These are phyloP conservation scores for Balaeniceps rex DNA, from an alignment of 2,113 vertebrate genomes.

Conservation along the genomic window DNA sequence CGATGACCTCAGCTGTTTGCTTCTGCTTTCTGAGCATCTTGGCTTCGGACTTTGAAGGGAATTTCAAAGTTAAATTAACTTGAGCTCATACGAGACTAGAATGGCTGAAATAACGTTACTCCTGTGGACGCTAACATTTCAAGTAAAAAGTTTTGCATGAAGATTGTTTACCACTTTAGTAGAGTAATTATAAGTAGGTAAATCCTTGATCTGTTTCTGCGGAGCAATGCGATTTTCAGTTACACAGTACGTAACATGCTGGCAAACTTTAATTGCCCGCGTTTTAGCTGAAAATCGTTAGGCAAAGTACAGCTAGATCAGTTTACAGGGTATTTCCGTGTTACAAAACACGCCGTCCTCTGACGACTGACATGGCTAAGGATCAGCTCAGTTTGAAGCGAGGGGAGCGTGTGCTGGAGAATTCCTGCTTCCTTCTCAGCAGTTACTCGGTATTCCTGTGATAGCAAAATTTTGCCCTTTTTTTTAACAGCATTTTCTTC, in stretches of 20 bases:
- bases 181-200: not conserved
- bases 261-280: not conserved
- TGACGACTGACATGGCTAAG: not conserved
- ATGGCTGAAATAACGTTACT: not conserved
- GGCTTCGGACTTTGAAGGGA: not conserved
- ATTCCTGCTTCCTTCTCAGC: not conserved
- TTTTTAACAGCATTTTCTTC: not conserved
- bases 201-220: not conserved
- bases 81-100: not conserved
- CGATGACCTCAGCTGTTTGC: not conserved
- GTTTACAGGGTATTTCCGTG: not conserved
- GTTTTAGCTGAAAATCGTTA: not conserved
- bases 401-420: no score
- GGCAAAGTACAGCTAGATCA: not conserved
- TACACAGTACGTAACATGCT: fast-evolving
- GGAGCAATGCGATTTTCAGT: not conserved
- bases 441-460: not conserved
- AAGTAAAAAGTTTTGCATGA: not conserved
- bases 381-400: not conserved
- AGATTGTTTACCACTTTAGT: not conserved
- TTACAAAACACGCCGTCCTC: not conserved
- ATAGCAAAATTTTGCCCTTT: not conserved
- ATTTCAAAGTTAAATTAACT: not conserved
- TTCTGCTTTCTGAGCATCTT: not conserved
- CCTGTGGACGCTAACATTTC: not conserved